Percentiles rank a stretch among this genome's conserved stretches.
These are phyloP conservation scores for Hucho hucho DNA, from an alignment of 2,113 vertebrate genomes.

Conservation along the genomic window DNA sequence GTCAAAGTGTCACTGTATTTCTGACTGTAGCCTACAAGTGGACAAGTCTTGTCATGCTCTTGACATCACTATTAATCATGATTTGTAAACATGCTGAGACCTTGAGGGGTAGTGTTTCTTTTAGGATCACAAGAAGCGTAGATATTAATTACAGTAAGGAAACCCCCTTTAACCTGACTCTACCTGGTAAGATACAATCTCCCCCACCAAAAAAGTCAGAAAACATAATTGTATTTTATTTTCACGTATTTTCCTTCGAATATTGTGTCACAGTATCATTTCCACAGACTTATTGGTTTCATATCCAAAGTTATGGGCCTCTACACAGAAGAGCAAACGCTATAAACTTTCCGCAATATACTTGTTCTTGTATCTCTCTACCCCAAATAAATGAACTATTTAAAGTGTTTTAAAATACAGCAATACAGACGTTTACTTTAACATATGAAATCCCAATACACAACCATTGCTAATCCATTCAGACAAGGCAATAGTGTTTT, in stretches of 20 bases:
- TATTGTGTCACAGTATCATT: too few species aligned
- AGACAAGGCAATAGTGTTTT: neutral
- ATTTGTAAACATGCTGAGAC: too few species aligned
- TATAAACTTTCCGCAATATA: slow-evolving; percentile 71
- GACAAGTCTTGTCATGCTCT: neutral
- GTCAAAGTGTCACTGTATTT: slow-evolving; percentile 30
- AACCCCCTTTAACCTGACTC: neutral
- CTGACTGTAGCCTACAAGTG: neutral
- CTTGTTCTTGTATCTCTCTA: slow-evolving; percentile 60
- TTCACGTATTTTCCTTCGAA: too few species aligned
- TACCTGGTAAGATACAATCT: neutral
- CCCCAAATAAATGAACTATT: slow-evolving; percentile 69
- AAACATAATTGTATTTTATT: neutral
- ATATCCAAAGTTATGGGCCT: slow-evolving; percentile 29
- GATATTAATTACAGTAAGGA: neutral
- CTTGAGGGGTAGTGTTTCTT: too few species aligned
- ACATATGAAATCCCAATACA: neutral
- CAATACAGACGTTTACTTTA: neutral
- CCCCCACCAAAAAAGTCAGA: too few species aligned
- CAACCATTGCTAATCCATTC: neutral
- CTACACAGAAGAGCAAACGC: slow-evolving; percentile 30
- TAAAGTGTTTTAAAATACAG: neutral
- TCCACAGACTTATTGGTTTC: neutral
- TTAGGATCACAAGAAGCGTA: neutral
- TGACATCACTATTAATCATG: neutral